phyloP scores from a whole-genome alignment of 2,888 invertebrate genomes.

The Schrankia costaestrigalis region DNA sequence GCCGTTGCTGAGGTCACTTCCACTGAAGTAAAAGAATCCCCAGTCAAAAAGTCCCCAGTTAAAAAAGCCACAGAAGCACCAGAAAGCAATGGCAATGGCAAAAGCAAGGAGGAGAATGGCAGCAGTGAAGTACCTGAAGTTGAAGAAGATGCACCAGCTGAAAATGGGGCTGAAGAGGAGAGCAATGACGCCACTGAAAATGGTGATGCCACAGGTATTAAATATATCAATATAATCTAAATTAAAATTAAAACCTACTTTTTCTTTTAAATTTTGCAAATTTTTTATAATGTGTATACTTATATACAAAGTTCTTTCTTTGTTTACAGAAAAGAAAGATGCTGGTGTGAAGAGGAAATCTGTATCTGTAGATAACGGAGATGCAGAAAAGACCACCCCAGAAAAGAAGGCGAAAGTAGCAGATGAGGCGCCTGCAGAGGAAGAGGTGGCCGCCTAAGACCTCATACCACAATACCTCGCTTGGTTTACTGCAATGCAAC shows the following conservation, averaged over 20 bases:
- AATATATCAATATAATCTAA: not conserved
- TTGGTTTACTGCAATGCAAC: constrained; percentile 79
- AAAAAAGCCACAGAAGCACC: constrained; percentile 69
- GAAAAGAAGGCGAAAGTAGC: constrained; percentile 87
- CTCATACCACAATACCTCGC: constrained; percentile 35
- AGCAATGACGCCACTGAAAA: constrained; percentile 75
- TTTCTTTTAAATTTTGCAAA: not conserved
- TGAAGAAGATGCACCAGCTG: constrained; percentile 60
- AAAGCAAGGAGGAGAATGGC: constrained; percentile 72
- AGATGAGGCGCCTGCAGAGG: constrained; percentile 79
- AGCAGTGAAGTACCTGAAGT: constrained; percentile 60
- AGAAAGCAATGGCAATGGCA: constrained; percentile 67
- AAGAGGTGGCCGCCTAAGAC: constrained; percentile 81
- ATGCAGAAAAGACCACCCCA: constrained; percentile 83
- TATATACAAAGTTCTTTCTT: constrained; percentile 6
- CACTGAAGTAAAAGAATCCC: constrained; percentile 72
- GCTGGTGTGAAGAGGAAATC: constrained; percentile 87
- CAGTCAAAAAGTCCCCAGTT: constrained; percentile 74
- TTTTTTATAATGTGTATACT: not conserved
- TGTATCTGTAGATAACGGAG: constrained; percentile 76
- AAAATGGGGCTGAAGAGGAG: constrained; percentile 69
- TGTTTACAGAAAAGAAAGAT: constrained; percentile 71
- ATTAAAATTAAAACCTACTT: not conserved
- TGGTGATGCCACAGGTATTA: constrained; percentile 66
- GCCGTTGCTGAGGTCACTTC: constrained; percentile 72